Evolutionary conservation across 2,888 invertebrate species (phyloP), one percentile per base, ranked within the genome.

Genomic region (Diachrysia chrysitis): DNA sequence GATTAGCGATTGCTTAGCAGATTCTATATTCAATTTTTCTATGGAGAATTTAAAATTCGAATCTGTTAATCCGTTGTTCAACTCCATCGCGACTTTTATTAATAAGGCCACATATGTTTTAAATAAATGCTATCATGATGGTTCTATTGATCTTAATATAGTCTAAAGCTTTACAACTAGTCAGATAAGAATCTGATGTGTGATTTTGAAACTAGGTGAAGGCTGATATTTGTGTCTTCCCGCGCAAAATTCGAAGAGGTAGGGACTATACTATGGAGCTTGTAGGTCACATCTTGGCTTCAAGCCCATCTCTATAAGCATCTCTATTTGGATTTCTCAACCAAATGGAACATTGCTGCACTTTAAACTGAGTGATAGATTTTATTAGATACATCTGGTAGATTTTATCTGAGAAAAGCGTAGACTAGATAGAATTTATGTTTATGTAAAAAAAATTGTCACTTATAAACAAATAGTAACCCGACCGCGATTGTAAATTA

Each of bases 301-400:
- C 46, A 17, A 63, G 77, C 79, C 79, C 76, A 76, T 66, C 67
- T 77, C 61, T 65, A 71, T 76, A 55, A 65, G 62, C 76, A 51
- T 55, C 55, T 55, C 58, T 69, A 60, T 78, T 64, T 32, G 10
- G 64, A 73, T 76, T 74, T 72, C 59, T 63, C 51, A 5, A 58
- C 62, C 19, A 54, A 77, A 61, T 32, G n/a, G 29, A 58, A 51
- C 35, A 69, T 25, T 59, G 53, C 16, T 53, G 62, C 76, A 63
- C 64, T 75, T 65, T 61, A 42, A 32, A 25, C 23, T 37, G 56
- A 74, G 37, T 58, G 62, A 9, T 53, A 55, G 12, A 19, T 51
- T 51, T 17, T 51, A 21, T 21, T 9, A 3, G 7, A n/a, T n/a
- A n/a, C n/a, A n/a, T n/a, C 21, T 51, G 19, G 42, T n/a, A 7